Evolutionary conservation across 2,888 invertebrate genomes (phyloP).

Genomic region (Synergus itoensis): DNA sequence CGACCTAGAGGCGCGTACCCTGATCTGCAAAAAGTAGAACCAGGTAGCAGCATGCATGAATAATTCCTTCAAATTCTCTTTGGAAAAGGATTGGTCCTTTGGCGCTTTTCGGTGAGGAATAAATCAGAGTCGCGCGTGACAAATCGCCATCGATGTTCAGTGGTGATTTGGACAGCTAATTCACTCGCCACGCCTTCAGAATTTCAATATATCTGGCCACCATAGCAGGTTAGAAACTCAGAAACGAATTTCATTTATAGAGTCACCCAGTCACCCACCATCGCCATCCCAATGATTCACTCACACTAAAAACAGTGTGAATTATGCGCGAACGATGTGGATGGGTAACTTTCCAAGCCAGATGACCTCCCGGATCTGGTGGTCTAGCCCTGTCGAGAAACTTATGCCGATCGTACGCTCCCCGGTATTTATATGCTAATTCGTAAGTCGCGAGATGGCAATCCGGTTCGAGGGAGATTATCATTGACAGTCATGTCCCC

Average conservation of each 20-base stretch:
- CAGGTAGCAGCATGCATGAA: constrained; percentile 13
- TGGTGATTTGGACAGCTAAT: constrained; percentile 37
- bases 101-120: constrained; percentile 27
- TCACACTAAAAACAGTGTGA: constrained; percentile 9
- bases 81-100: constrained; percentile 24
- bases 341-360: constrained; percentile 17
- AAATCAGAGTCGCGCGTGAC: constrained; percentile 36
- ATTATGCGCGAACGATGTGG: constrained; percentile 7
- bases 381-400: constrained; percentile 5
- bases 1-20: background rate
- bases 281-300: constrained; percentile 9
- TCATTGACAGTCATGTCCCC: constrained; percentile 30
- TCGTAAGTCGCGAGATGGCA: constrained; percentile 15
- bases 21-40: constrained; percentile 7
- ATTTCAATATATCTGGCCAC: constrained; percentile 27
- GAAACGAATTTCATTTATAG: constrained; percentile 13
- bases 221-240: constrained; percentile 30
- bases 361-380: constrained; percentile 17
- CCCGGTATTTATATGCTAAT: constrained; percentile 30
- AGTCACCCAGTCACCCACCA: background rate
- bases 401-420: constrained; percentile 10
- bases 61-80: constrained; percentile 3
- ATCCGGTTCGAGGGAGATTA: constrained; percentile 28
- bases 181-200: constrained; percentile 37
- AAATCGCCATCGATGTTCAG: constrained; percentile 36